phyloP scores from a whole-genome alignment of 2,888 invertebrate genomes.

The Ceramica pisi region DNA sequence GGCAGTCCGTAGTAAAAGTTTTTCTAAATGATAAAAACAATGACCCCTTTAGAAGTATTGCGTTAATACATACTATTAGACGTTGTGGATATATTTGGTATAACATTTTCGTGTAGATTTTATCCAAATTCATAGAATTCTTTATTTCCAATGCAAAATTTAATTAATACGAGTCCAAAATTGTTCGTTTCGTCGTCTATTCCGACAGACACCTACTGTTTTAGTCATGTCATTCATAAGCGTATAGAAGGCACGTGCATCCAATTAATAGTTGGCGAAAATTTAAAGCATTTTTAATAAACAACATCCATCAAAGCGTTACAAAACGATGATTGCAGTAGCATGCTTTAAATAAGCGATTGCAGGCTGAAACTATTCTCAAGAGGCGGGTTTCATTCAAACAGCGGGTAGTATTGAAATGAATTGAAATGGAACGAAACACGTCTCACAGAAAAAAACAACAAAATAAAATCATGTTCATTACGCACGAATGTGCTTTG shows the following conservation, averaged over 20 bases:
- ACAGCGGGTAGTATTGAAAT: slow-evolving; percentile 59
- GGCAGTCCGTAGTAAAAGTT: too few species aligned
- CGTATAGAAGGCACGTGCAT: not conserved
- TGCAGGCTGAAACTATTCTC: slow-evolving; percentile 52
- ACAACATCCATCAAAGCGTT: slow-evolving; percentile 3
- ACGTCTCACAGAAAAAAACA: slow-evolving; percentile 47
- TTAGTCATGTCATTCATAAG: not conserved
- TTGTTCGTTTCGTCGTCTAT: too few species aligned
- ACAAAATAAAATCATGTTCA: slow-evolving; percentile 55
- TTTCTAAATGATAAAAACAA: too few species aligned
- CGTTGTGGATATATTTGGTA: too few species aligned
- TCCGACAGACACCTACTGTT: too few species aligned
- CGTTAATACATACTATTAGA: too few species aligned
- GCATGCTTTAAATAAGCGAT: slow-evolving; percentile 26
- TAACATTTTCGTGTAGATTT: too few species aligned
- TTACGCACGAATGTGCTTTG: slow-evolving; percentile 56
- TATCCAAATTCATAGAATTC: too few species aligned
- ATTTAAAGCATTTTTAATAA: slow-evolving; percentile 14
- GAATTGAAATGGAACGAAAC: slow-evolving; percentile 65
- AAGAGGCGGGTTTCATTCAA: slow-evolving; percentile 67
- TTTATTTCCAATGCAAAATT: too few species aligned
- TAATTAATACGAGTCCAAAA: too few species aligned
- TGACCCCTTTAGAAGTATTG: too few species aligned
- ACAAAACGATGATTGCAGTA: slow-evolving; percentile 17
- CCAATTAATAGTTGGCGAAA: slow-evolving; percentile 5